Percentiles rank a stretch among this genome's conserved stretches.
Conservation (phyloP, 2,113 vertebrate genomes). For the Urocynchramus pylzowi region DNA sequence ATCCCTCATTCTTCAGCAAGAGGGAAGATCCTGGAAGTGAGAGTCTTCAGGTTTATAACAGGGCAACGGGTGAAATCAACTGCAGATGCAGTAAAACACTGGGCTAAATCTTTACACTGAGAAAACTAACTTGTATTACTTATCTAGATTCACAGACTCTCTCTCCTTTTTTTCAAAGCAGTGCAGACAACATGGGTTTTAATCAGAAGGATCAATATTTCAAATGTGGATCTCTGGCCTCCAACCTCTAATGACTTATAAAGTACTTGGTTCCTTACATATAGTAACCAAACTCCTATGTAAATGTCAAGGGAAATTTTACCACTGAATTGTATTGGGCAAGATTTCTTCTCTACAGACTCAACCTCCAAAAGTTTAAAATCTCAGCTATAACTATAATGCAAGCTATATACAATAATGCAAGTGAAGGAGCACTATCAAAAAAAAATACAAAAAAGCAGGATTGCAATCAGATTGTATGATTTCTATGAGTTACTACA, state of each 20-base stretch:
- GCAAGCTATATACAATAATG: not conserved
- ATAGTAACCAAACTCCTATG: not conserved
- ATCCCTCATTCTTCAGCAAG: not conserved
- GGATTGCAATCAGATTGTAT: not conserved
- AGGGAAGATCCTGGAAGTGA: not conserved
- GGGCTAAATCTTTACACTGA: not conserved
- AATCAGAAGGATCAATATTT: not conserved
- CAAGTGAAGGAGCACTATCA: not conserved
- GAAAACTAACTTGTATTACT: not conserved
- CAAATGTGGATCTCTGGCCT: not conserved
- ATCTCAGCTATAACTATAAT: not conserved
- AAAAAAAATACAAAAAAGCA: not conserved
- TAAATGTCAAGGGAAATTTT: constrained; percentile 11
- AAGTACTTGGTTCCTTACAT: not conserved
- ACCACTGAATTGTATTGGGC: not conserved
- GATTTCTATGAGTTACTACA: not conserved
- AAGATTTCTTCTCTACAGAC: not conserved
- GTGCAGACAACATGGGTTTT: not conserved
- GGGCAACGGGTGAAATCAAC: not conserved
- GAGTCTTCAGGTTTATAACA: not conserved
- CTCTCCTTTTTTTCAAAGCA: not conserved
- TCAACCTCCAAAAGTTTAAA: not conserved
- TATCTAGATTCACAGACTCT: not conserved
- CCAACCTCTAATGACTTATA: not conserved
- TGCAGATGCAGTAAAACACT: not conserved